These are phyloP conservation scores for Lutraria lutraria DNA, from an alignment of 2,888 invertebrate genomes.

Conservation along the genomic window DNA sequence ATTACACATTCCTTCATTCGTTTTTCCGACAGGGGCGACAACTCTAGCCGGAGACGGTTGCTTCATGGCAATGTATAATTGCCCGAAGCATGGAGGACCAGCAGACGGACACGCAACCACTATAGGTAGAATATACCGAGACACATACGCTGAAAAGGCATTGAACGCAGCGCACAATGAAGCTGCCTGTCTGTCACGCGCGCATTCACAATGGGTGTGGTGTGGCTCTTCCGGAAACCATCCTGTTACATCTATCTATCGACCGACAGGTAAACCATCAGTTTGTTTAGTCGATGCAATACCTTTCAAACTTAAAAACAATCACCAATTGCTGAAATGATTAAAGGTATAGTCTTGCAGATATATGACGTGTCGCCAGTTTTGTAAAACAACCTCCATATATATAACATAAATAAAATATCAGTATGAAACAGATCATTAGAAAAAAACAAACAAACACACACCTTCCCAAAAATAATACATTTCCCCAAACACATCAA, in stretches of 20 bases:
- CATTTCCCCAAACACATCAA: not conserved
- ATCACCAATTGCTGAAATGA: not conserved
- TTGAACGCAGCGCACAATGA: conserved; percentile 42
- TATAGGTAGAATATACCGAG: conserved; percentile 50
- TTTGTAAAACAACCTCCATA: not conserved
- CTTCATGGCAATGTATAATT: conserved; percentile 68
- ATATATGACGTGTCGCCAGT: not conserved
- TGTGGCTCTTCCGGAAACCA: conserved; percentile 66
- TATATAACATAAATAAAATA: not conserved
- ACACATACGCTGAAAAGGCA: conserved; percentile 51
- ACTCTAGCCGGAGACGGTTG: conserved; percentile 74
- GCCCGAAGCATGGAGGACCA: conserved; percentile 55
- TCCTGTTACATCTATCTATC: conserved; percentile 72
- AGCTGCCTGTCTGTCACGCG: conserved; percentile 62
- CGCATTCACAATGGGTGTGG: conserved; percentile 63
- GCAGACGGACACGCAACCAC: conserved; percentile 23
- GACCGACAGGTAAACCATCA: conserved; percentile 75
- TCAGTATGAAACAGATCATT: not conserved
- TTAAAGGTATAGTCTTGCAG: not conserved
- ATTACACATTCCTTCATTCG: too few species aligned
- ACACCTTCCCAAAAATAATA: not conserved
- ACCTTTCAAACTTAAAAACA: not conserved
- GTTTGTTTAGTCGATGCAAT: too few species aligned
- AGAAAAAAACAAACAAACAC: not conserved
- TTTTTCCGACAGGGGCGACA: conserved; percentile 66